phyloP scores from a whole-genome alignment of 2,888 invertebrate species.

The Tinea pellionella region DNA sequence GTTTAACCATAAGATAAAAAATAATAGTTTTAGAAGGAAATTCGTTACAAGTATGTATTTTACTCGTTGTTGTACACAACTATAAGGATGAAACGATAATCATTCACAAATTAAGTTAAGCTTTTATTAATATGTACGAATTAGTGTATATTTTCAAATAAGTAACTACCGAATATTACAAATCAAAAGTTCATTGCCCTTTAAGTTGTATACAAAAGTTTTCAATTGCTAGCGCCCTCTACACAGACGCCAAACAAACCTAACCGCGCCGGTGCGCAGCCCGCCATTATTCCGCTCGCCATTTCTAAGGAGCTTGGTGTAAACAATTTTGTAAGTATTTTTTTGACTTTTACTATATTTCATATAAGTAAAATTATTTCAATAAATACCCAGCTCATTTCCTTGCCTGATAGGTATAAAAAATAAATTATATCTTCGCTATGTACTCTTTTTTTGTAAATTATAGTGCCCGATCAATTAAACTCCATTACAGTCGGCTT shows the following conservation, averaged over 20 bases:
- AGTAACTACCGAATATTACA: constrained; percentile 7
- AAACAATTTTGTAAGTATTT: constrained; percentile 58
- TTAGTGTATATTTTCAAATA: neutral
- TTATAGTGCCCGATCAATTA: neutral
- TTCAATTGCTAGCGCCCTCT: constrained; percentile 45
- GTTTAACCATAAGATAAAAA: too few species aligned
- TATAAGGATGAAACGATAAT: too few species aligned
- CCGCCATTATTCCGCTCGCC: constrained; percentile 42
- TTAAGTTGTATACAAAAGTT: neutral
- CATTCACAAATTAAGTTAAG: neutral
- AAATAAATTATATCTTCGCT: neutral
- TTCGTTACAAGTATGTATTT: too few species aligned
- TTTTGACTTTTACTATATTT: constrained; percentile 18
- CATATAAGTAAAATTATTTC: neutral
- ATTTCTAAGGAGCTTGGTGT: constrained; percentile 39
- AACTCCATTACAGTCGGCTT: constrained; percentile 3
- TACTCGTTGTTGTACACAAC: too few species aligned
- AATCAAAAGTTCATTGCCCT: constrained; percentile 8
- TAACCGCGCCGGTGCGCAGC: constrained; percentile 21
- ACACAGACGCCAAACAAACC: constrained; percentile 55
- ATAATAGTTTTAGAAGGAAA: too few species aligned
- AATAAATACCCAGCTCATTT: too few species aligned
- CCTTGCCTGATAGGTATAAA: neutral
- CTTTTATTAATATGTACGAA: neutral
- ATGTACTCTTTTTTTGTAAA: neutral